These are phyloP conservation scores for Archaeoteleia sp. DNA, from an alignment of 2,888 invertebrate species.

Conservation along the genomic window DNA sequence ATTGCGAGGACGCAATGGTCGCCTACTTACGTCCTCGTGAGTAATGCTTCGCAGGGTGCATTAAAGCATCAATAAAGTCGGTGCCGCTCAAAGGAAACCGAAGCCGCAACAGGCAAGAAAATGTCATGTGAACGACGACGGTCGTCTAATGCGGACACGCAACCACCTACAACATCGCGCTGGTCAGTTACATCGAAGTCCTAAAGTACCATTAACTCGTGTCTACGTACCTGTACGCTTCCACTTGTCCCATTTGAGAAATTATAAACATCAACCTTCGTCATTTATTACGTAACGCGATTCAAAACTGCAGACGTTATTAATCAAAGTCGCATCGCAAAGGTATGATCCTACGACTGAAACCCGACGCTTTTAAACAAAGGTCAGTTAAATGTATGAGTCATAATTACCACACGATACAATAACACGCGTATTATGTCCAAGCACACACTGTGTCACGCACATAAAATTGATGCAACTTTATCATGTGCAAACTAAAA, in stretches of 20 bases:
- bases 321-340: too few species aligned
- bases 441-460: too few species aligned
- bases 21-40: conserved; percentile 38
- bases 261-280: conserved; percentile 17
- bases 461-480: too few species aligned
- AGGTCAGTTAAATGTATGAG: too few species aligned
- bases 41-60: conserved; percentile 18
- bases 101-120: conserved; percentile 11
- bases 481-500: too few species aligned
- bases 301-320: too few species aligned
- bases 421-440: too few species aligned
- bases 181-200: conserved; percentile 25
- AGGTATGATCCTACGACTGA: too few species aligned
- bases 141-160: conserved; percentile 6
- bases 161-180: conserved; percentile 24
- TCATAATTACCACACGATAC: too few species aligned
- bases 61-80: conserved; percentile 32
- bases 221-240: conserved; percentile 11
- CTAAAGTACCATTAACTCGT: neutral
- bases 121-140: conserved; percentile 19
- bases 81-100: conserved; percentile 34
- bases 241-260: conserved; percentile 21
- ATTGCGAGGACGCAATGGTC: conserved; percentile 37
- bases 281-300: conserved; percentile 29
- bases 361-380: too few species aligned